Base-by-base conservation (phyloP, 2,113 vertebrate genomes). In the Prionailurus viverrinus region DNA sequence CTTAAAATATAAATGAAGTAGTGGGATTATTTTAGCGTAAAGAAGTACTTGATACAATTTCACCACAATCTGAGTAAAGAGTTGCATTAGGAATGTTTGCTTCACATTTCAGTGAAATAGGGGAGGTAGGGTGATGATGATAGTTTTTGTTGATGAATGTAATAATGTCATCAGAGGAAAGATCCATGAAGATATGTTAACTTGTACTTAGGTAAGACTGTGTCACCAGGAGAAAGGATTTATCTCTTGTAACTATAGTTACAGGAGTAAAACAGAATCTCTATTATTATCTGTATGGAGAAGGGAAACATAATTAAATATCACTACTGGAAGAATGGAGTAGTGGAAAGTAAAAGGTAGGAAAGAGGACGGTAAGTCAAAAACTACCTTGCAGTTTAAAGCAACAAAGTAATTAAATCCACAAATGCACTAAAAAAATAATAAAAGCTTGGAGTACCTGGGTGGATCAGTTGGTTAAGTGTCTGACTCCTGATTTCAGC, bases 1-100 rank as follows among this genome's bases (percentile, higher is more conserved):
- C 63, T 94, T 66, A 94, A 79, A 89, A 84, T 83, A 53, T 33
- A 97, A 94, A 78, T 29, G 29, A 89, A 80, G 41, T 33, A 76
- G 21, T 76, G 19, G 36, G 27, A 14, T 41, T 80, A 41, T 53
- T 89, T 71, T 76, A 83, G 31, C 61, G 69, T 89, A 74, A 48
- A 95, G 61, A 91, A 36, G 65, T 68, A 1, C 41, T 94, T 65
- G 51, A 91, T 58, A 76, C 15, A 68, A 66, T 69, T 95, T 86
- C 86, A 53, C 68, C 65, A 73, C 63, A 65, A 73, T 89, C 87
- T 82, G 33, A 84, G 14, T 19, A 79, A n/a, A 85, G 6, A n/a
- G 45, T 65, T 92, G 23, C 68, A 41, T 87, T 69, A 39, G 39
- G n/a, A 82, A 25, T 1, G 25, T 84, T 97, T 31, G 69, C 3